These are phyloP conservation scores for Hydrotaea cyrtoneurina DNA, from an alignment of 2,888 invertebrate species.

Conservation along the genomic window DNA sequence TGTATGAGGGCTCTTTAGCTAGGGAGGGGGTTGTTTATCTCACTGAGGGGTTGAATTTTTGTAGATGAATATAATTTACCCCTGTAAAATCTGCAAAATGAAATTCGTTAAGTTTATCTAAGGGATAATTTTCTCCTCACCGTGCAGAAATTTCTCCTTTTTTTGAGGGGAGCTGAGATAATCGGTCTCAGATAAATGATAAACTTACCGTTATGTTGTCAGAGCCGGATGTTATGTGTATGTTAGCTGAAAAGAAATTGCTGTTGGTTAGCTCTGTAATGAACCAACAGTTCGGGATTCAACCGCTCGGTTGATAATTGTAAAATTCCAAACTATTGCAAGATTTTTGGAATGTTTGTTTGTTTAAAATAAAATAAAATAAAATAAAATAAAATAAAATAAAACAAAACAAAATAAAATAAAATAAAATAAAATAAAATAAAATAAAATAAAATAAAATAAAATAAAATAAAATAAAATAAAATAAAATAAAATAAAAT, in stretches of 20 bases:
- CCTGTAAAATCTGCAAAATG: neutral
- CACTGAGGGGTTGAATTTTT: neutral
- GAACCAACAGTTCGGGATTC: neutral
- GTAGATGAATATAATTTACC: neutral
- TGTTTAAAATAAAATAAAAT: too few species aligned
- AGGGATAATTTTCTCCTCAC: neutral
- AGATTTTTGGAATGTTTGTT: too few species aligned
- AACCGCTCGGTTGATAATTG: neutral
- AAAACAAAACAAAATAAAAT: too few species aligned
- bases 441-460: too few species aligned
- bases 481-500: too few species aligned
- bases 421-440: too few species aligned
- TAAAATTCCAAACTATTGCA: too few species aligned
- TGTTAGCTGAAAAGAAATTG: constrained; percentile 14
- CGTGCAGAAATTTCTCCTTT: constrained; percentile 13
- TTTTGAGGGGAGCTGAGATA: neutral
- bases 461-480: too few species aligned
- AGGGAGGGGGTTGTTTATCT: constrained; percentile 20
- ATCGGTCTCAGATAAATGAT: constrained; percentile 17
- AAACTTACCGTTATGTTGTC: neutral
- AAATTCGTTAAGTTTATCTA: constrained; percentile 60
- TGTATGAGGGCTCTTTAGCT: too few species aligned
- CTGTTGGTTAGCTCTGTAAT: too few species aligned
- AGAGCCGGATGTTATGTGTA: too few species aligned
- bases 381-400: too few species aligned